These are phyloP conservation scores for Harmothoe impar DNA, from an alignment of 2,888 invertebrate species.

Conservation along the genomic window DNA sequence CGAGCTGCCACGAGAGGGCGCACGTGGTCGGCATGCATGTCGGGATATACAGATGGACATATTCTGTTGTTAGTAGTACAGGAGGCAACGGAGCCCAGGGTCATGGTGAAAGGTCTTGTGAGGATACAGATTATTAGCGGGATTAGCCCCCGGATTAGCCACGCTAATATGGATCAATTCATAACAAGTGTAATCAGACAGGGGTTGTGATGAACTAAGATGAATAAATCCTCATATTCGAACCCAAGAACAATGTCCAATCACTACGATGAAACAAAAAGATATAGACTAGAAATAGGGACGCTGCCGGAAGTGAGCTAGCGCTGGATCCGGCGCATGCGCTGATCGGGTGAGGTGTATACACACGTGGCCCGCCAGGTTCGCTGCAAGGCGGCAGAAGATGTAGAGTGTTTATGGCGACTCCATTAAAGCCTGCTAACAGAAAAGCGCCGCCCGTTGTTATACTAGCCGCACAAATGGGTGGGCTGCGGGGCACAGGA, in stretches of 20 bases:
- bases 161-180: no score
- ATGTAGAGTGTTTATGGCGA: constrained; percentile 23
- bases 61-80: no score
- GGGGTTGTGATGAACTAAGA: no score
- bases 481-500: not conserved
- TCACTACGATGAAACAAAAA: no score
- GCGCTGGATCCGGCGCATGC: not conserved
- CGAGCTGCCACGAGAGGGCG: constrained; percentile 29
- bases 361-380: constrained; percentile 47
- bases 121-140: no score
- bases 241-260: no score
- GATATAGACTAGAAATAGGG: no score
- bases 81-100: no score
- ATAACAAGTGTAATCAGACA: no score
- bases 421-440: constrained; percentile 41
- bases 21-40: constrained; percentile 27
- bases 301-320: not conserved
- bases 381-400: not conserved
- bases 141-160: no score
- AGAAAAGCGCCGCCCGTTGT: constrained; percentile 29
- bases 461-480: constrained; percentile 39
- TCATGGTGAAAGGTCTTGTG: no score
- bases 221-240: no score
- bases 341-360: constrained; percentile 37
- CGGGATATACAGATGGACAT: not conserved